Conservation (phyloP, 1,140 invertebrate species). For the Bombus terrestris region DNA sequence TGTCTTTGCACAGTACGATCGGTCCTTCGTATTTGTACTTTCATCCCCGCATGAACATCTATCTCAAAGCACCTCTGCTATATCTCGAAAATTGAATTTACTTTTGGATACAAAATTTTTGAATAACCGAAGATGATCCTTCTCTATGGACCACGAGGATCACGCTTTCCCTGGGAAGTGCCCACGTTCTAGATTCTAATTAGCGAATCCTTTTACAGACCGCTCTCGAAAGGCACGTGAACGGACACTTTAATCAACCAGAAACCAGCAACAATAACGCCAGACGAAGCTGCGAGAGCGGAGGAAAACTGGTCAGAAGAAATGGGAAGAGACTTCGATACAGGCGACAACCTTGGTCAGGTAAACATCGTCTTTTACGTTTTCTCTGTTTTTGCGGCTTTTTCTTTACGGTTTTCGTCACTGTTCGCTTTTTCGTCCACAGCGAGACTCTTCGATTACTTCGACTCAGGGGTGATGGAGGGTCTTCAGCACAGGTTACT, state of each 20-base stretch:
- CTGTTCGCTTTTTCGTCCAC: slow-evolving; percentile 73
- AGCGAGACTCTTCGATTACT: slow-evolving; percentile 94
- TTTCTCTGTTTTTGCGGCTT: neutral
- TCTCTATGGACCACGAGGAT: slow-evolving; percentile 19
- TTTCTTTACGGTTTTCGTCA: neutral
- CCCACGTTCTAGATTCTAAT: slow-evolving; percentile 45
- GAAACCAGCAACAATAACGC: slow-evolving; percentile 84
- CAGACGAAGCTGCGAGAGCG: slow-evolving; percentile 87
- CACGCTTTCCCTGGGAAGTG: slow-evolving; percentile 58
- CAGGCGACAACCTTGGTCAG: slow-evolving; percentile 92
- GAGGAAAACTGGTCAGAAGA: slow-evolving; percentile 90
- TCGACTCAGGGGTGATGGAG: slow-evolving; percentile 94
- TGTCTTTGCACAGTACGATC: no score
- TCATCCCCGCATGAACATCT: no score
- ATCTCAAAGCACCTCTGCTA: no score
- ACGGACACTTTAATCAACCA: slow-evolving; percentile 92
- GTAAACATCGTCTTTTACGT: slow-evolving; percentile 77
- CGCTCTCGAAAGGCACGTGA: slow-evolving; percentile 95
- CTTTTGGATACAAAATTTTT: neutral
- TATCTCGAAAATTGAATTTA: no score
- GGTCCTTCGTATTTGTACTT: no score
- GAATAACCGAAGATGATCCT: neutral
- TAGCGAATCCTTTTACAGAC: slow-evolving; percentile 84
- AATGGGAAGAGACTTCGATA: slow-evolving; percentile 93
- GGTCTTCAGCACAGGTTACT: slow-evolving; percentile 89